Evolutionary conservation across 2,888 invertebrate genomes (phyloP), one percentile per base, ranked within the genome.

Genomic region (Acrobasis suavella): DNA sequence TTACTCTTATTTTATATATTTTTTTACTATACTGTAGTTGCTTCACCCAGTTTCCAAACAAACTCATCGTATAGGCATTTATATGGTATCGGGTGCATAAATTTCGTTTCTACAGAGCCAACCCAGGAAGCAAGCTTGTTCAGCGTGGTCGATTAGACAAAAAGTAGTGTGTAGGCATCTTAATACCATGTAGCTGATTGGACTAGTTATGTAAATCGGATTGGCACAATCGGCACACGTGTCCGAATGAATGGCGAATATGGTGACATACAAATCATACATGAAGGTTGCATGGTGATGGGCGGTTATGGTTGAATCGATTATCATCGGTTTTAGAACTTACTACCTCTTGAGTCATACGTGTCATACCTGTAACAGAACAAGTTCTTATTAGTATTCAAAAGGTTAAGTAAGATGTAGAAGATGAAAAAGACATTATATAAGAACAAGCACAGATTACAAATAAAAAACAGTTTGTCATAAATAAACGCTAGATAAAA

Each of bases 171-270:
- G 46, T 46, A 46, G 46, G 46, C 46, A 46, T n/a, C 46, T n/a
- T 46, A 50, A 22, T 46, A 32, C 62, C 66, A 60, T 69, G 67
- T 67, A 62, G 56, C 52, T 62, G 60, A 65, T 56, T 73, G 60
- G 72, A 78, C 83, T 64, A 71, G 85, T 86, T 85, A 86, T 84
- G 82, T 64, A 80, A 83, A 86, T 83, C 66, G 62, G 64, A 49
- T 46, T 38, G 37, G 46, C 62, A 62, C 65, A 67, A 78, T 76
- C 68, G 76, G 67, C 74, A 76, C 82, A 75, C 69, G 67, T 75
- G 77, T 74, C 74, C 67, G 65, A 66, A 69, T 65, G 73, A 76
- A 74, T 73, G 69, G 74, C 71, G 67, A 72, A 74, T 72, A 72
- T 71, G 72, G 70, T 70, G 69, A 73, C 52, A 60, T 60, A 42